Evolutionary conservation across 2,888 invertebrate genomes (phyloP).

Genomic region (Erebia aethiops): DNA sequence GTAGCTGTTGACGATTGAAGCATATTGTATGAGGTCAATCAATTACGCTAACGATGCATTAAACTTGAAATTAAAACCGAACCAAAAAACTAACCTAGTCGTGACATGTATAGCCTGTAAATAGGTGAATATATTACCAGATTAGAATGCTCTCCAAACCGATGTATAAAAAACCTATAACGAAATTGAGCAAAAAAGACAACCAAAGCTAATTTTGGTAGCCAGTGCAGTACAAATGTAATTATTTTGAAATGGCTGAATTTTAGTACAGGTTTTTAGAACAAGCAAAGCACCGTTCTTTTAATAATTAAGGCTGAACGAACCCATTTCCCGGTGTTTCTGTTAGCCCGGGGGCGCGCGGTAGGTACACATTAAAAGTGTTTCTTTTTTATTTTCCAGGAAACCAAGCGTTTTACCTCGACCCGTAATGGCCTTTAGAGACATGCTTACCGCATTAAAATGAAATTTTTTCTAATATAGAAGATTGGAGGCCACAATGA

Average conservation of each 20-base stretch:
- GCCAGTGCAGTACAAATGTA: conserved; percentile 13
- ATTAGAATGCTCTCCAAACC: not conserved
- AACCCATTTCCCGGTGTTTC: conserved; percentile 20
- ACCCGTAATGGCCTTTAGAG: conserved; percentile 20
- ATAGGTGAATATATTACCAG: too few species aligned
- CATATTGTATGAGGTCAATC: too few species aligned
- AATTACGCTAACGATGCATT: too few species aligned
- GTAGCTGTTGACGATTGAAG: too few species aligned
- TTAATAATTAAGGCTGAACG: conserved; percentile 32
- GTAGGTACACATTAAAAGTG: conserved; percentile 29
- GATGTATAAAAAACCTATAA: not conserved
- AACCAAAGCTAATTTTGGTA: conserved; percentile 13
- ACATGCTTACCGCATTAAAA: conserved; percentile 20
- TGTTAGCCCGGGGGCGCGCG: conserved; percentile 23
- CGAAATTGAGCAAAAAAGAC: not conserved
- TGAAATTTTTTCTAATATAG: conserved; percentile 17
- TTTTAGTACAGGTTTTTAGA: conserved; percentile 18
- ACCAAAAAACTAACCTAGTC: too few species aligned
- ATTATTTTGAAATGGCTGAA: conserved; percentile 14
- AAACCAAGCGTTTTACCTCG: conserved; percentile 30
- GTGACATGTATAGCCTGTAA: too few species aligned
- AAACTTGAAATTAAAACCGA: too few species aligned
- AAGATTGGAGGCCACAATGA: not conserved
- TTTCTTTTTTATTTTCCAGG: conserved; percentile 27
- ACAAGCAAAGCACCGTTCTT: conserved; percentile 22